These are phyloP conservation scores for Halcyon chelicuti DNA, from an alignment of 2,797 vertebrate genomes.

Conservation along the genomic window DNA sequence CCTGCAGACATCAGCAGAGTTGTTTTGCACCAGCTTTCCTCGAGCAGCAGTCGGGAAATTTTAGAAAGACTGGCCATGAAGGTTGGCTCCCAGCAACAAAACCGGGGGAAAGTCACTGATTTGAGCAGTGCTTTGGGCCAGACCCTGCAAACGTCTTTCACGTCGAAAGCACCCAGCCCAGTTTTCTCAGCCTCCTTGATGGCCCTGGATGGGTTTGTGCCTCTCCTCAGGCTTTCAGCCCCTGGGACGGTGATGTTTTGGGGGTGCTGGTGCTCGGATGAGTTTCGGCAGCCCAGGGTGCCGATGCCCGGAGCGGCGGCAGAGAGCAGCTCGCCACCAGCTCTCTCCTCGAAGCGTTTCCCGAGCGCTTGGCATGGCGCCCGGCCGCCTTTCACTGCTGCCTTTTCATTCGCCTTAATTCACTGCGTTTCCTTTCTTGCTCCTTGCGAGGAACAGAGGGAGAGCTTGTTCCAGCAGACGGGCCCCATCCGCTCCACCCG, in stretches of 20 bases:
- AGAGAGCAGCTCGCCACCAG: constrained; percentile 13
- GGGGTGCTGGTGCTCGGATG: background rate
- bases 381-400: constrained; percentile 44
- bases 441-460: constrained; percentile 60
- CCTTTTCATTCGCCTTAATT: constrained; percentile 64
- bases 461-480: constrained; percentile 63
- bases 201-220: rapidly evolving
- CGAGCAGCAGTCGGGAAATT: background rate
- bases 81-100: background rate
- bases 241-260: background rate
- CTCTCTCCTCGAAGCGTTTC: background rate
- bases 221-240: background rate
- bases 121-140: background rate
- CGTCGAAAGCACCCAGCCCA: background rate
- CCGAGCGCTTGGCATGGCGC: background rate
- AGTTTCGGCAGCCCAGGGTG: background rate
- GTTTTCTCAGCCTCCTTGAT: background rate
- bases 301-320: background rate
- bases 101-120: background rate
- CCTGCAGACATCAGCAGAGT: background rate
- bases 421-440: constrained; percentile 56
- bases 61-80: background rate
- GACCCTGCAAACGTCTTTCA: background rate
- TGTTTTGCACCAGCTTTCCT: background rate
- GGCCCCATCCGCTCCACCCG: constrained; percentile 48